These are phyloP conservation scores for Betta splendens DNA, from an alignment of 2,797 vertebrate genomes.

Conservation along the genomic window DNA sequence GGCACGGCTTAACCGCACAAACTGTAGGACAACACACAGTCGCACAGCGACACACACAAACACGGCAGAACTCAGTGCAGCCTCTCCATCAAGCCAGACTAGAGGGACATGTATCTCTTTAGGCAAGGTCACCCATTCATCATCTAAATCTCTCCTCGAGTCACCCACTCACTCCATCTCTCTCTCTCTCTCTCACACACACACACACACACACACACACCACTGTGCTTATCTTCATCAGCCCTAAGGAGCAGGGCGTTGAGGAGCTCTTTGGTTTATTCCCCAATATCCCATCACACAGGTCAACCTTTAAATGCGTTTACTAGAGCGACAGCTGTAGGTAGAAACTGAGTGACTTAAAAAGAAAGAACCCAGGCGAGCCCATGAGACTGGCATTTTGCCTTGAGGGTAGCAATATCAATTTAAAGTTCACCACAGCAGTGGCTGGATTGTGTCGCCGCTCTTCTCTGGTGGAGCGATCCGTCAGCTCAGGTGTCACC, in stretches of 20 bases:
- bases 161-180: conserved; percentile 29
- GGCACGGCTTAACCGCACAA: conserved; percentile 42
- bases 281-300: conserved; percentile 35
- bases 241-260: conserved; percentile 38
- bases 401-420: conserved; percentile 55
- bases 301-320: conserved; percentile 43
- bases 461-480: not conserved
- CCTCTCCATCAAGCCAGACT: conserved; percentile 59
- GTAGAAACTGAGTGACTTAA: conserved; percentile 24
- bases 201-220: conserved; percentile 11
- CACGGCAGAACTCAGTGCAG: conserved; percentile 48
- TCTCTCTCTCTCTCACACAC: no score
- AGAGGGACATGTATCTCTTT: conserved; percentile 66
- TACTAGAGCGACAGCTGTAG: conserved; percentile 36
- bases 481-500: conserved; percentile 22
- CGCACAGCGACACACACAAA: conserved; percentile 20
- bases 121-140: conserved; percentile 76
- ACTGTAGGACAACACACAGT: conserved; percentile 21
- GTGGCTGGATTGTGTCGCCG: conserved; percentile 28
- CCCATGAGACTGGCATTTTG: conserved; percentile 28
- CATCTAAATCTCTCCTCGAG: conserved; percentile 64
- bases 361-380: conserved; percentile 16
- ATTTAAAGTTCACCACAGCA: conserved; percentile 52
- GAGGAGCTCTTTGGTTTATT: conserved; percentile 35
- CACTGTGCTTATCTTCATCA: conserved; percentile 60